These are phyloP conservation scores for Radopholus similis DNA, from an alignment of 1,140 invertebrate species.

Conservation along the genomic window DNA sequence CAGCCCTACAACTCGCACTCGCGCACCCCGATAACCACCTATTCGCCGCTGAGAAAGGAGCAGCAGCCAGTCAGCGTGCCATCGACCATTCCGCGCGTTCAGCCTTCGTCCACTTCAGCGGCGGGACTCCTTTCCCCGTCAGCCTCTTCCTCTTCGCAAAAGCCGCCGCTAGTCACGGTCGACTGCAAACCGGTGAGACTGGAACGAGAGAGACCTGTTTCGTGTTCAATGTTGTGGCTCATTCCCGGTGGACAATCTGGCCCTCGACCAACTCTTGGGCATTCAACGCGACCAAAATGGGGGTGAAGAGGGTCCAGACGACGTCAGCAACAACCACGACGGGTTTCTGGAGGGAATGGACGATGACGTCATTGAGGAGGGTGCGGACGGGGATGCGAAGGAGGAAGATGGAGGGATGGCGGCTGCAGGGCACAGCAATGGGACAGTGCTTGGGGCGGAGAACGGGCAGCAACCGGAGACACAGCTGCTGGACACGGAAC, in stretches of 20 bases:
- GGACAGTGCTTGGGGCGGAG: neutral
- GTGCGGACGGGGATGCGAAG: neutral
- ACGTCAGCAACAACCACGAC: neutral
- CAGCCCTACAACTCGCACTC: neutral
- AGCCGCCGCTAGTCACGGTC: constrained; percentile 9
- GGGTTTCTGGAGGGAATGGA: neutral
- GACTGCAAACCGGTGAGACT: constrained; percentile 9
- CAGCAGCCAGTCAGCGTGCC: too few relatives aligned
- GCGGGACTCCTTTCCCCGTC: neutral
- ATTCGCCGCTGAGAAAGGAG: too few relatives aligned
- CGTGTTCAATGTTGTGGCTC: neutral
- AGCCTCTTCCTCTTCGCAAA: neutral
- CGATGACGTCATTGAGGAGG: neutral
- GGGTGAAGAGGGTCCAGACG: neutral
- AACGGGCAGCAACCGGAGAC: neutral
- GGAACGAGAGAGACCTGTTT: neutral
- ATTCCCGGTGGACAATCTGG: constrained; percentile 5
- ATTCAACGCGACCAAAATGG: neutral
- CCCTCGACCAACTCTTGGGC: constrained; percentile 11
- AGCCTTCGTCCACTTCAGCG: neutral
- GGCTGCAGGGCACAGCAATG: neutral
- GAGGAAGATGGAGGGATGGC: neutral
- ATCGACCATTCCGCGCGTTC: too few relatives aligned
- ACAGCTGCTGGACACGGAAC: neutral
- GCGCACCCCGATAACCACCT: too few relatives aligned